Percentiles rank a stretch among this genome's conserved stretches.
These are phyloP conservation scores for Desoria tigrina DNA, from an alignment of 2,888 invertebrate genomes.

Conservation along the genomic window DNA sequence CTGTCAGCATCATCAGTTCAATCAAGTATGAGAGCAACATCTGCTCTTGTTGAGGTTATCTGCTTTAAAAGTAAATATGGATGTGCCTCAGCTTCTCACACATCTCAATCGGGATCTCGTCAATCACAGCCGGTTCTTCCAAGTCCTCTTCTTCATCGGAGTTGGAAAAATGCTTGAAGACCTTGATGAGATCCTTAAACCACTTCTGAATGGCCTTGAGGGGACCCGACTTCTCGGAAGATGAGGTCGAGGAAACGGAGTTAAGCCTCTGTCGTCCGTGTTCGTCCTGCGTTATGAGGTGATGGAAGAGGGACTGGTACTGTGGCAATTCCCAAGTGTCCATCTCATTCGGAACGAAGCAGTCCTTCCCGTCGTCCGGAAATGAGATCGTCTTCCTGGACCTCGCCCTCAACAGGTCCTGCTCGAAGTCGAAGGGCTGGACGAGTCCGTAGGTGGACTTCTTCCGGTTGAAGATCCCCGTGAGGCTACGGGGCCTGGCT, in stretches of 20 bases:
- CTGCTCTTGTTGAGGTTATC: no score
- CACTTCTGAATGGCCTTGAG: constrained; percentile 17
- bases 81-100: constrained; percentile 44
- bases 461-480: constrained; percentile 20
- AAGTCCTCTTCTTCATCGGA: constrained; percentile 4
- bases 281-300: constrained; percentile 22
- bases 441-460: constrained; percentile 26
- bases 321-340: constrained; percentile 43
- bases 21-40: no score
- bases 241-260: neutral
- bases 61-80: constrained; percentile 35
- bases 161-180: neutral
- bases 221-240: neutral
- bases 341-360: constrained; percentile 33
- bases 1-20: neutral
- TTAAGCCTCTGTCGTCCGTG: neutral
- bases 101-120: constrained; percentile 46
- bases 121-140: constrained; percentile 3
- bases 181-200: constrained; percentile 11
- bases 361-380: constrained; percentile 23
- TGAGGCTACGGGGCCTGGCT: neutral
- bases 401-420: neutral
- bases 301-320: constrained; percentile 42
- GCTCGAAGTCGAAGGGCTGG: neutral
- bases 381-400: neutral